Base-by-base conservation (phyloP, 2,888 invertebrate genomes). In the Dasysyrphus albostriatus region DNA sequence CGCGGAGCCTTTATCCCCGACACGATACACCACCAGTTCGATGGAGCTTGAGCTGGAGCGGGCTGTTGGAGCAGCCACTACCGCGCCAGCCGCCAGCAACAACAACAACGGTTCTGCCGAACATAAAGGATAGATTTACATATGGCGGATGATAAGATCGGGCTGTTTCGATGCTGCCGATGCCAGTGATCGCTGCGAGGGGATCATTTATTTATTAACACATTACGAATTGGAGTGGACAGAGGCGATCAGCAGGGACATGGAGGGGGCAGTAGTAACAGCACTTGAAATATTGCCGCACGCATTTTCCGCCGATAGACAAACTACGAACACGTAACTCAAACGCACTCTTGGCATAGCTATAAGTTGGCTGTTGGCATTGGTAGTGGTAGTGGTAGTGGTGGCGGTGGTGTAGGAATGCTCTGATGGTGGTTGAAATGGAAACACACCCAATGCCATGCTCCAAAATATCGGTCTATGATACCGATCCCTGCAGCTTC, bases 151-250 rank as follows among this genome's bases (percentile, higher is more conserved):
- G 87, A 87, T 87, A 87, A 87, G 87, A 87, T 87, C 87, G 49
- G 49, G 19, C 67, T 67, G 75, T 29, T 80, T 70, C 80, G 70
- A 70, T 56, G 63, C 75, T 78, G 80, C 74, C 56, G 82, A 77
- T 82, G 73, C 77, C 83, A 67, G 74, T 74, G 85, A 87, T 87
- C 77, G 83, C 87, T 83, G 83, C 83, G 54, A 87, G 87, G 87
- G 72, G 79, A 87, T 87, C 87, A 87, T 87, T 87, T 87, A 87
- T 87, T 87, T 87, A 87, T 87, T 87, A 87, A 87, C 87, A 87
- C 83, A 83, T 87, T 83, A 83, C 87, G 83, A 87, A 87, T 87
- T 87, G 87, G 87, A 87, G 87, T 87, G 83, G 83, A 78, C 75
- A 51, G 80, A 47, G 67, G 65, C 49, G 61, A 70, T 54, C 61